Evolutionary conservation across 2,888 invertebrate species (phyloP).

Genomic region (Perizoma flavofasciatum): DNA sequence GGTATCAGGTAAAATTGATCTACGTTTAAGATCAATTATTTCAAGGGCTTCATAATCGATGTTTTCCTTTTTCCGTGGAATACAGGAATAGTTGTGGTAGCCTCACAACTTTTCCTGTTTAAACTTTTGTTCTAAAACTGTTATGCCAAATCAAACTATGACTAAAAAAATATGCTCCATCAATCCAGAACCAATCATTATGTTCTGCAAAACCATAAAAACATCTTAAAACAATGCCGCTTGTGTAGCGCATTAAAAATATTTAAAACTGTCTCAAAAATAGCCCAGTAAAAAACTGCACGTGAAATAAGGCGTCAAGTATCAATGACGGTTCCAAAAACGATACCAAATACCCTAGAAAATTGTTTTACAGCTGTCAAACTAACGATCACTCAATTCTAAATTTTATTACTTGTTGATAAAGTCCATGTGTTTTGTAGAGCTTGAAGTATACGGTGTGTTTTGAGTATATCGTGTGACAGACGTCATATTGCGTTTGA

Average conservation of each 20-base stretch:
- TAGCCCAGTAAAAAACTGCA: conserved; percentile 52
- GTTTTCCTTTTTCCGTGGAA: background rate
- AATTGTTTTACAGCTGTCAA: conserved; percentile 34
- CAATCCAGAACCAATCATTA: conserved; percentile 24
- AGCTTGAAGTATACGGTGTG: conserved; percentile 32
- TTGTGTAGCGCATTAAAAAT: conserved; percentile 36
- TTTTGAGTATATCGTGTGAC: conserved; percentile 60
- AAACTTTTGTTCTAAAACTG: too few species aligned
- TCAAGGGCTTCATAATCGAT: background rate
- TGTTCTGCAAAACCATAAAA: conserved; percentile 33
- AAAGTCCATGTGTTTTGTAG: conserved; percentile 21
- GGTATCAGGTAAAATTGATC: background rate
- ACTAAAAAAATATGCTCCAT: conserved; percentile 1
- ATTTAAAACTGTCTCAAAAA: conserved; percentile 45
- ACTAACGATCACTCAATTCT: conserved; percentile 39
- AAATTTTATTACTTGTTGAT: conserved; percentile 34
- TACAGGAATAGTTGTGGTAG: background rate
- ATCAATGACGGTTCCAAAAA: conserved; percentile 66
- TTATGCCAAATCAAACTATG: background rate
- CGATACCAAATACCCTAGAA: conserved; percentile 52
- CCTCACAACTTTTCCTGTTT: too few species aligned
- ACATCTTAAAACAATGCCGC: conserved; percentile 27
- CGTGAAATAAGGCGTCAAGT: conserved; percentile 62
- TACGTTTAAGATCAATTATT: background rate
- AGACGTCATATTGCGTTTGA: conserved; percentile 60